Evolutionary conservation across 2,888 invertebrate species (phyloP).

Genomic region (Lycocerus yunnanus): DNA sequence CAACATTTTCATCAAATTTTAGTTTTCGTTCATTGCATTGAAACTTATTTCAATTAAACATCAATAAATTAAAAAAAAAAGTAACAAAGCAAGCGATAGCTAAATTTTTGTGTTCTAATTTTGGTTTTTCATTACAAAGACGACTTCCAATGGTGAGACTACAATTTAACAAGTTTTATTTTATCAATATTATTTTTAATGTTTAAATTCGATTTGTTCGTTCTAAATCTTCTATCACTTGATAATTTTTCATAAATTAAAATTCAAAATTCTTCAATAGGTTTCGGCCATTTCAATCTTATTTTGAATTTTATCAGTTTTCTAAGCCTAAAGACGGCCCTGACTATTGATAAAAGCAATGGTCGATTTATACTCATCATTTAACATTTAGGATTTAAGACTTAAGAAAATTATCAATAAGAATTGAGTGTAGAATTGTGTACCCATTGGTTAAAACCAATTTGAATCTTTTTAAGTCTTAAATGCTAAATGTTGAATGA

Average conservation of each 20-base stretch:
- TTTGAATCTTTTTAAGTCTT: no score
- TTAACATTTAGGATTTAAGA: no score
- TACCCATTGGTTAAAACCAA: no score
- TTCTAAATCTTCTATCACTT: not conserved
- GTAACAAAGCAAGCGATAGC: not conserved
- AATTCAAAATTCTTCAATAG: not conserved
- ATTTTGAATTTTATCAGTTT: not conserved
- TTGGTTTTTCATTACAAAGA: not conserved
- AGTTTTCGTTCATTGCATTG: not conserved
- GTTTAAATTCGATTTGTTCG: not conserved
- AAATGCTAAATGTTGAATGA: no score
- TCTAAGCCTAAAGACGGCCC: not conserved
- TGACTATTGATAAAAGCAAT: not conserved
- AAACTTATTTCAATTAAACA: not conserved
- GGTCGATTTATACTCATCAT: no score
- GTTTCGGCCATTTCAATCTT: not conserved
- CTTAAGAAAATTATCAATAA: no score
- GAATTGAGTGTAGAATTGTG: no score
- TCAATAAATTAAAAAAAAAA: not conserved
- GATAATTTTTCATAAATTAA: not conserved
- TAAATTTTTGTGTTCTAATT: not conserved
- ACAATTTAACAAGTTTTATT: not conserved
- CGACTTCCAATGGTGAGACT: no score
- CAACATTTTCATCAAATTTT: not conserved
- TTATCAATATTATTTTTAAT: not conserved